A percentile compares a stretch with the other conserved stretches of the same genome.
phyloP scores from a whole-genome alignment of 2,888 invertebrate species.

The Dasysyrphus tricinctus region DNA sequence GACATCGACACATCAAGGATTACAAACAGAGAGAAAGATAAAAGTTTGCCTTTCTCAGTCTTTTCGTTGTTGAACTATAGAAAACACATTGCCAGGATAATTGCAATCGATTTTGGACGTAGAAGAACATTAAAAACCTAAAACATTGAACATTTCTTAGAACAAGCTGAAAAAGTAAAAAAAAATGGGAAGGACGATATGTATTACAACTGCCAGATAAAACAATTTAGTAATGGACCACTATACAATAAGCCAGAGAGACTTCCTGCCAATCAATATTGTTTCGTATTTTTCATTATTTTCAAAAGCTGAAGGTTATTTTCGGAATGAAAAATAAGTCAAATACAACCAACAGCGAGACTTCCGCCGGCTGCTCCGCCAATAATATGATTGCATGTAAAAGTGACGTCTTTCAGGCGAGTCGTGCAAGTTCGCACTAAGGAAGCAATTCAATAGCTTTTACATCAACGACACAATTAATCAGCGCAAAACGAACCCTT shows the following conservation, averaged over 20 bases:
- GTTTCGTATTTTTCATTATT: slow-evolving; percentile 54
- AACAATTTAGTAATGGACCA: slow-evolving; percentile 54
- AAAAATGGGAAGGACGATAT: background rate
- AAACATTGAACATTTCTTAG: background rate
- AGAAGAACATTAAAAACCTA: slow-evolving; percentile 11
- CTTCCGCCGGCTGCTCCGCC: slow-evolving; percentile 24
- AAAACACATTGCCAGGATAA: slow-evolving; percentile 40
- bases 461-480: slow-evolving; percentile 70
- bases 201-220: slow-evolving; percentile 5
- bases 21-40: slow-evolving; percentile 54
- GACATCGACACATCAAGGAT: slow-evolving; percentile 21
- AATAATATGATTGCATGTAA: slow-evolving; percentile 44
- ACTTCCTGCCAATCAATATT: slow-evolving; percentile 52
- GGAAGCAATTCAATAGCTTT: slow-evolving; percentile 65
- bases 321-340: slow-evolving; percentile 20
- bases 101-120: slow-evolving; percentile 58
- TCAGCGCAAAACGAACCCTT: slow-evolving; percentile 49
- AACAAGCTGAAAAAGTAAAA: background rate
- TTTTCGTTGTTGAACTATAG: slow-evolving; percentile 8
- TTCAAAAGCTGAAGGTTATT: slow-evolving; percentile 22
- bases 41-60: slow-evolving; percentile 39
- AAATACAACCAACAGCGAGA: slow-evolving; percentile 40
- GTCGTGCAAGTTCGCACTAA: slow-evolving; percentile 38
- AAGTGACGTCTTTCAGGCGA: slow-evolving; percentile 28
- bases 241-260: slow-evolving; percentile 4